phyloP scores from a whole-genome alignment of 1,140 invertebrate genomes.

The Bilobella aurantiaca region DNA sequence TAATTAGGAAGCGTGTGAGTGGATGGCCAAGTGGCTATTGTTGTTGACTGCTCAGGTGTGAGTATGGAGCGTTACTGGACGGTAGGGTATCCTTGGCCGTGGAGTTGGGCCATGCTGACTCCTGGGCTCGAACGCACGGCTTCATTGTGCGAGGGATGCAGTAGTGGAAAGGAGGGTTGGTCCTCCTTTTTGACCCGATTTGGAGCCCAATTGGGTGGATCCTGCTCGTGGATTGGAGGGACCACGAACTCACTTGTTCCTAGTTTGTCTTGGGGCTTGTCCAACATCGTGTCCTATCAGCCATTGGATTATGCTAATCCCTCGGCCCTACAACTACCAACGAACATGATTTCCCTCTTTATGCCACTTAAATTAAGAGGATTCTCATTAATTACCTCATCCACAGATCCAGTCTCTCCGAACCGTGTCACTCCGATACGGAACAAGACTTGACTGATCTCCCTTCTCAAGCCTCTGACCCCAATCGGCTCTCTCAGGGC shows the following conservation, averaged over 20 bases:
- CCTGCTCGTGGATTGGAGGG: conserved; percentile 19
- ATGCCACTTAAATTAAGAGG: conserved; percentile 18
- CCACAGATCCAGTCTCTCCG: too few species aligned
- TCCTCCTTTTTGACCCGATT: conserved; percentile 33
- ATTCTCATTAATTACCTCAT: conserved; percentile 35
- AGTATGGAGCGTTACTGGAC: conserved; percentile 23
- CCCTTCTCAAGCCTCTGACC: neutral
- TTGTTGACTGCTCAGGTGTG: conserved; percentile 30
- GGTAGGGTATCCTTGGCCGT: neutral
- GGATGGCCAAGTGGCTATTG: neutral
- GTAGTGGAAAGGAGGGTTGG: conserved; percentile 14
- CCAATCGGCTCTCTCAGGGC: too few species aligned
- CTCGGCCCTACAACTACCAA: neutral
- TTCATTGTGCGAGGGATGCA: too few species aligned
- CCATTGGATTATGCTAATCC: conserved; percentile 37
- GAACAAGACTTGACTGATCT: neutral
- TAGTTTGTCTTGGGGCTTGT: conserved; percentile 35
- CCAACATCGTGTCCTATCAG: conserved; percentile 35
- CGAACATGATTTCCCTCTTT: conserved; percentile 32
- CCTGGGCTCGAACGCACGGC: too few species aligned
- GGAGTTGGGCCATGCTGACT: neutral
- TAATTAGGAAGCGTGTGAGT: neutral
- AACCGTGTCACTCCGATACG: neutral
- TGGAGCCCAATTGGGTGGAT: conserved; percentile 33
- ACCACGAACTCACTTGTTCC: conserved; percentile 26